phyloP scores from a whole-genome alignment of 1,140 invertebrate genomes.

The Chrysopa pallens region DNA sequence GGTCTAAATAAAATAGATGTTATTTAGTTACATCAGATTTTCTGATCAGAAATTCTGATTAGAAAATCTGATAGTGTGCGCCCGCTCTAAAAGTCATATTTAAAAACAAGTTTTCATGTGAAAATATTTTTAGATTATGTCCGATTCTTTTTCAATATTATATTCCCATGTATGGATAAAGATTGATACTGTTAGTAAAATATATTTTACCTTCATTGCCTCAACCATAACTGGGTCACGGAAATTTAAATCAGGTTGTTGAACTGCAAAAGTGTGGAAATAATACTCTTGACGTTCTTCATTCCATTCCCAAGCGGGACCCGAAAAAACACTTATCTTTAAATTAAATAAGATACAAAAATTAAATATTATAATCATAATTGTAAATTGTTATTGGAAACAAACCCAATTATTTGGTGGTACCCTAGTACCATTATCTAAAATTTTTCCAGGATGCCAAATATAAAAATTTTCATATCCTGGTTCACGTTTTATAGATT shows the following conservation, averaged over 20 bases:
- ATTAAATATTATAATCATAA: too few species aligned
- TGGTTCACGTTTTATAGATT: slow-evolving; percentile 34
- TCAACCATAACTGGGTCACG: slow-evolving; percentile 33
- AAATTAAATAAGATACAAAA: too few species aligned
- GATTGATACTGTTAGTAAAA: too few species aligned
- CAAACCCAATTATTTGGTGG: slow-evolving; percentile 68
- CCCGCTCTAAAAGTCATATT: too few species aligned
- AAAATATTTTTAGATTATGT: too few species aligned
- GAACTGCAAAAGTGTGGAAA: slow-evolving; percentile 48
- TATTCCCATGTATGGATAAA: too few species aligned
- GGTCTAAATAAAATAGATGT: too few species aligned
- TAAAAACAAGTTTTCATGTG: too few species aligned
- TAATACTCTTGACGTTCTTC: slow-evolving; percentile 47
- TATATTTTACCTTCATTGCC: slow-evolving; percentile 40
- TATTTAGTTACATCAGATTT: too few species aligned
- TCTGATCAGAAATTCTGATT: too few species aligned
- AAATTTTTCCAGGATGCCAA: slow-evolving; percentile 40
- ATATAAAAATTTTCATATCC: slow-evolving; percentile 59
- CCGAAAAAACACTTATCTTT: slow-evolving; percentile 30
- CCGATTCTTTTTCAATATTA: too few species aligned
- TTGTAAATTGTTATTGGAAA: slow-evolving; percentile 6
- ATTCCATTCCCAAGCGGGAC: slow-evolving; percentile 51
- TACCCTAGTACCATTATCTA: slow-evolving; percentile 18
- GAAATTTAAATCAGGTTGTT: slow-evolving; percentile 61
- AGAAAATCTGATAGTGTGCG: too few species aligned